Conservation (phyloP, 2,113 vertebrate genomes). For the Ailuropoda melanoleuca region DNA sequence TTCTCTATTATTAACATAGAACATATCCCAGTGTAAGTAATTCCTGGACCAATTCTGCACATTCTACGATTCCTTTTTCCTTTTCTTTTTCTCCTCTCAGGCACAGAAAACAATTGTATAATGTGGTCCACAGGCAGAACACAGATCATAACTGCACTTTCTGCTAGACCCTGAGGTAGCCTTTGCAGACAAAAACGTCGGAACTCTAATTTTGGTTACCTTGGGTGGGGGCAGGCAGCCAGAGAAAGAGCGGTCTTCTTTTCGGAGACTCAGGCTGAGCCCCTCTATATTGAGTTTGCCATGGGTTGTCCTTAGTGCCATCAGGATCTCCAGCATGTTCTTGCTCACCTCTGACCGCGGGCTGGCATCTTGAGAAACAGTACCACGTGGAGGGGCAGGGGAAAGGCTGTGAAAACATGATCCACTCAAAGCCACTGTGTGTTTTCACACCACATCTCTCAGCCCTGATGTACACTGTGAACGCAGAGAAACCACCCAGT, state of each 20-base stretch:
- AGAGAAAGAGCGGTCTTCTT: slow-evolving; percentile 57
- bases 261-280: slow-evolving; percentile 60
- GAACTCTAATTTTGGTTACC: slow-evolving; percentile 36
- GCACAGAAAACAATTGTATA: not conserved
- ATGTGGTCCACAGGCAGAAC: not conserved
- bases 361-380: not conserved
- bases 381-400: not conserved
- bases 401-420: not conserved
- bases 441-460: not conserved
- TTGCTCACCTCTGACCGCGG: not conserved
- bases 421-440: not conserved
- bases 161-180: not conserved
- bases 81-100: not conserved
- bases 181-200: not conserved
- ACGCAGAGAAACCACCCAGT: not conserved
- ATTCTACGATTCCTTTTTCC: not conserved
- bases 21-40: not conserved
- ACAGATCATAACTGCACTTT: not conserved
- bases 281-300: slow-evolving; percentile 59
- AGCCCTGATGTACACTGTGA: not conserved
- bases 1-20: slow-evolving; percentile 35
- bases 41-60: not conserved
- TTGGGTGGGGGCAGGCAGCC: slow-evolving; percentile 54
- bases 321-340: slow-evolving; percentile 41
- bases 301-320: slow-evolving; percentile 44